Evolutionary conservation across 1,140 invertebrate genomes (phyloP).

Genomic region (Harpegnathos saltator): DNA sequence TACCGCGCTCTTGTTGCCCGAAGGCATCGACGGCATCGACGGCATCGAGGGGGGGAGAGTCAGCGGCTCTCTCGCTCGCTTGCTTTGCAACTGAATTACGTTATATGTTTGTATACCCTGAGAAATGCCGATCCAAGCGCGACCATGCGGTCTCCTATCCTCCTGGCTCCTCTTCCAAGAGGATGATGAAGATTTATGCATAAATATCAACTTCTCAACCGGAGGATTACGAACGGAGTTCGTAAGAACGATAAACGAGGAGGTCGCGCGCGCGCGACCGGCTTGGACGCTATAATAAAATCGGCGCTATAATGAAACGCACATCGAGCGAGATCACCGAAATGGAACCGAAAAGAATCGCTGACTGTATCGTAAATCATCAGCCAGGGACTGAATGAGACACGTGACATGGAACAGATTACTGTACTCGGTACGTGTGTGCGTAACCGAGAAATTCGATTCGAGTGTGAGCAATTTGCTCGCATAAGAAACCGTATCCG

Average conservation of each 20-base stretch:
- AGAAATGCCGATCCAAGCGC: neutral
- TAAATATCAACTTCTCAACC: neutral
- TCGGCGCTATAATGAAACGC: too few relatives aligned
- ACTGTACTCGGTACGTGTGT: neutral
- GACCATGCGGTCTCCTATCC: neutral
- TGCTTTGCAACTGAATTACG: conserved; percentile 24
- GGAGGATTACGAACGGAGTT: too few relatives aligned
- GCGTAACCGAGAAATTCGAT: conserved; percentile 10
- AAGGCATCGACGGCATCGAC: too few relatives aligned
- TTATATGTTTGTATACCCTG: conserved; percentile 8
- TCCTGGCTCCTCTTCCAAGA: neutral
- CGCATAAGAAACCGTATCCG: neutral
- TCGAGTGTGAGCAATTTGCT: conserved; percentile 7
- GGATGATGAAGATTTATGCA: neutral
- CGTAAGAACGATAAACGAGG: too few relatives aligned
- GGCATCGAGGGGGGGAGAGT: too few relatives aligned
- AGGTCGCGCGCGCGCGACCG: too few relatives aligned
- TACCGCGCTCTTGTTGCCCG: conserved; percentile 38
- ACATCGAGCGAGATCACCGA: neutral
- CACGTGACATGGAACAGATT: conserved; percentile 3
- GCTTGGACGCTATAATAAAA: too few relatives aligned
- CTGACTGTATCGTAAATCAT: neutral
- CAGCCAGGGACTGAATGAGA: neutral
- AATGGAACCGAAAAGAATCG: conserved; percentile 1
- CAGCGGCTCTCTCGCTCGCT: neutral